Evolutionary conservation across 2,113 vertebrate genomes (phyloP), one percentile per base, ranked within the genome.

Genomic region (Sinocyclocheilus anshuiensis): DNA sequence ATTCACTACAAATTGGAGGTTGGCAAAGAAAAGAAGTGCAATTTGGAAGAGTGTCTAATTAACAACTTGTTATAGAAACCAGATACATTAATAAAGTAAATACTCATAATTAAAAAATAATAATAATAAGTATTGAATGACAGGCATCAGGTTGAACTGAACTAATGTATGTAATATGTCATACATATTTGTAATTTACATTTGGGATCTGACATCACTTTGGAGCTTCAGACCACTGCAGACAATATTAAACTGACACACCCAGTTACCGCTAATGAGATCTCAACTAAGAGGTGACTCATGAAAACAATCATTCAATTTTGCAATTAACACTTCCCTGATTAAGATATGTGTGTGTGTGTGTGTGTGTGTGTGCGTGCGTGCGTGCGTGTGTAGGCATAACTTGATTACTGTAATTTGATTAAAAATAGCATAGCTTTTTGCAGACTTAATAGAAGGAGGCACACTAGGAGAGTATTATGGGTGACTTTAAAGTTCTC

Each of bases 271-370:
- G 22, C 57, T 90, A 91, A 91, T 89, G 87, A 84, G 72, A 90
- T 88, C 84, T 85, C 72, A 88, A 72, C 87, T 77, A 86, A 87
- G 85, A 89, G 89, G 86, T 89, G 83, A 92, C 90, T 90, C 86
- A 85, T 67, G 16, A 88, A 89, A 87, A 89, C 86, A 87, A 89
- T 89, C 88, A 92, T 89, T 91, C 77, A 89, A 90, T 92, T 91
- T 90, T 83, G 69, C 53, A 80, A 90, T 89, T 91, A 88, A 86
- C 85, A 91, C 90, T 90, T 88, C 72, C 77, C 75, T 87, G 90
- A 91, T 91, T 90, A 90, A 89, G 89, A 90, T 90, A 83, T 24
- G 39, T 83, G 61, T 61, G 75, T 86, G 50, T 83, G 71, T 82
- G 13, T 74, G 39, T 84, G 59, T n/a, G n/a, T n/a, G n/a, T n/a